phyloP scores from a whole-genome alignment of 2,888 invertebrate genomes.

The Acanthococcus lagerstroemiae region DNA sequence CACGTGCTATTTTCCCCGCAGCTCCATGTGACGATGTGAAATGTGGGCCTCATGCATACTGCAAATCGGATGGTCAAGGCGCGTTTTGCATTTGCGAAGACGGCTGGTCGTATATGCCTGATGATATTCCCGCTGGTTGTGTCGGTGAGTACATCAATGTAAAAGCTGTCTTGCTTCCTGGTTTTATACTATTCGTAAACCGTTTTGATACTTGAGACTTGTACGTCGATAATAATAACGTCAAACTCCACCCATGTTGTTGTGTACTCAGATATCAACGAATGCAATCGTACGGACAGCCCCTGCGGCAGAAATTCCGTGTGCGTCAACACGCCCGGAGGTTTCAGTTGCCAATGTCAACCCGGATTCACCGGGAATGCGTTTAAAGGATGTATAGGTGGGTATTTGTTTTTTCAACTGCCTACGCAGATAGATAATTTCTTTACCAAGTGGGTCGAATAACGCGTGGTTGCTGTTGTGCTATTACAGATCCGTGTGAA shows the following conservation, averaged over 20 bases:
- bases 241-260: background rate
- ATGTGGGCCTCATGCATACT: conserved; percentile 79
- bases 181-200: background rate
- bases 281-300: conserved; percentile 69
- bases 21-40: conserved; percentile 87
- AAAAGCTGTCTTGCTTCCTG: background rate
- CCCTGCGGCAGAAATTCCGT: conserved; percentile 70
- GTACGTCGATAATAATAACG: no score
- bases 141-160: conserved; percentile 47
- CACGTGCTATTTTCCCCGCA: no score
- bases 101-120: conserved; percentile 86
- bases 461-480: no score
- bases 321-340: conserved; percentile 72
- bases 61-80: conserved; percentile 77
- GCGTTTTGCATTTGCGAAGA: conserved; percentile 88
- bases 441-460: no score
- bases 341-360: conserved; percentile 70
- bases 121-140: conserved; percentile 78
- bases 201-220: no score
- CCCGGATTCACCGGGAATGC: conserved; percentile 79
- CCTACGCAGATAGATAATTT: no score
- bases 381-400: conserved; percentile 58
- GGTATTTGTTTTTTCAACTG: conserved; percentile 15
- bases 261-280: conserved; percentile 62
- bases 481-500: conserved; percentile 66